phyloP scores from a whole-genome alignment of 1,140 invertebrate genomes.

The Ceratosolen solmsi region DNA sequence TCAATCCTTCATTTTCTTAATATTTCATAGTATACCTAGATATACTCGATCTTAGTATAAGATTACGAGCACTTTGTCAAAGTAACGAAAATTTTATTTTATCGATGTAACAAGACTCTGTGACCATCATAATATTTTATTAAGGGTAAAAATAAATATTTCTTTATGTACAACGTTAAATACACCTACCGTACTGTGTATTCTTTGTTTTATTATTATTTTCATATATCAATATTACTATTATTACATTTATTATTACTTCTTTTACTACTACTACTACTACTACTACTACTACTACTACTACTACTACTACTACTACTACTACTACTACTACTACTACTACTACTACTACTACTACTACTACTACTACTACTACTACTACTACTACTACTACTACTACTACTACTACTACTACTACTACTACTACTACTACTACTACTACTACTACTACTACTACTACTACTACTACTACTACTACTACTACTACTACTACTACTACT shows the following conservation, averaged over 20 bases:
- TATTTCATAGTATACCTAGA: background rate
- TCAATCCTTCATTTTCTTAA: background rate
- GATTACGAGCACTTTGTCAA: conserved; percentile 19
- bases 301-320: conserved; percentile 5
- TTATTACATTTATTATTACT: background rate
- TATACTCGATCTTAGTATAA: conserved; percentile 3
- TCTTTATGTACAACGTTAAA: conserved; percentile 24
- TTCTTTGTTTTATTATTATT: conserved; percentile 41
- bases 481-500: conserved; percentile 32
- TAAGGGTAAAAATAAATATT: conserved; percentile 27
- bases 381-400: conserved; percentile 28
- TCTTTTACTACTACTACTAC: too few relatives aligned
- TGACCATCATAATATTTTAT: conserved; percentile 9
- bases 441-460: background rate
- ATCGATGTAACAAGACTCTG: conserved; percentile 32
- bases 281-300: background rate
- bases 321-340: background rate
- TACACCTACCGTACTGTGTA: conserved; percentile 42
- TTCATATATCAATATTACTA: conserved; percentile 29
- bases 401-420: background rate
- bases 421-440: background rate
- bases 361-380: conserved; percentile 18
- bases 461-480: background rate
- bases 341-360: conserved; percentile 13
- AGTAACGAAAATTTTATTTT: conserved; percentile 26